Evolutionary conservation across 2,888 invertebrate species (phyloP), one percentile per base, ranked within the genome.

Genomic region (Melipona beecheii): DNA sequence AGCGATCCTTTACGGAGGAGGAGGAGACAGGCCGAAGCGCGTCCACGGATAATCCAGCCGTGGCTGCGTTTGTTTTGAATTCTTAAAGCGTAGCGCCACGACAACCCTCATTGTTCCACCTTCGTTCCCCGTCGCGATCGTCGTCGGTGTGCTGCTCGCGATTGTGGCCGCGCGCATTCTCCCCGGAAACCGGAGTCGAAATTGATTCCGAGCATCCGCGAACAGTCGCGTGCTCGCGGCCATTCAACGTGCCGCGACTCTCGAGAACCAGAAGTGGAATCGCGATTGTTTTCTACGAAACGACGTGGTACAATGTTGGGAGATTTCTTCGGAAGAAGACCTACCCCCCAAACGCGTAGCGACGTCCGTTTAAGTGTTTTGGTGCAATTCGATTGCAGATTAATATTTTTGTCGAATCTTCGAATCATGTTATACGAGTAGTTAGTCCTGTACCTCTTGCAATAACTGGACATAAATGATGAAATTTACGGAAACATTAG

Each of bases 1-100:
- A 73, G 77, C 81, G 87, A 87, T 85, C 81, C 82, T 77, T 81
- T 77, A 77, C 75, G 86, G 79, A 82, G 78, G 68, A 75, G 79
- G 79, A 75, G 83, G 79, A 82, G 76, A 62, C 73, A 36, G 60
- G 43, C 71, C 75, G 65, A 79, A 88, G 75, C 31, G 64, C 83
- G 80, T 78, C 68, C 78, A 43, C 43, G 75, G 76, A 83, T 83
- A 83, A 88, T 89, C 78, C 74, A 76, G 68, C 66, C 75, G 78
- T 73, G 82, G 75, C 78, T 70, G 62, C 64, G 75, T 82, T 82
- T 84, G 84, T 88, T 86, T 87, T 82, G 84, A 77, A 84, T 89
- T 87, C 76, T 82, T 84, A 82, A 86, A 89, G 68, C 80, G 72
- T 66, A 70, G 50, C 78, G n/a, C 64, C 52, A 24, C 52, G 60